phyloP scores from a whole-genome alignment of 1,140 invertebrate species.

The Popillia japonica region DNA sequence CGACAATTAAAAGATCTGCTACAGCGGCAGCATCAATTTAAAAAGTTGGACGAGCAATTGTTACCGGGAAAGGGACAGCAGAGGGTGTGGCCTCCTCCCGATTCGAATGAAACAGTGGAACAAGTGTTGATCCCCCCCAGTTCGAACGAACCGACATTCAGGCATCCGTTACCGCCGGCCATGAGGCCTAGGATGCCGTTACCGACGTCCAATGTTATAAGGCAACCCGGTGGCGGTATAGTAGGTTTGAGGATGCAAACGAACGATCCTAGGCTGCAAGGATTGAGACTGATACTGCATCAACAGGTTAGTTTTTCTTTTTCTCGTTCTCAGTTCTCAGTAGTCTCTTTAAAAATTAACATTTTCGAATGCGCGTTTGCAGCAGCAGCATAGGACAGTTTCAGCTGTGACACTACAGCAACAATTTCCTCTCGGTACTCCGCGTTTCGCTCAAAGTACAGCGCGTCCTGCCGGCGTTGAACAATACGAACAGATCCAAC shows the following conservation, averaged over 20 bases:
- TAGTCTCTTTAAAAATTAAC: not conserved
- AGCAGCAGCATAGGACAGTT: slow-evolving; percentile 34
- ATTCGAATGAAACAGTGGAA: slow-evolving; percentile 46
- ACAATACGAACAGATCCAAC: slow-evolving; percentile 53
- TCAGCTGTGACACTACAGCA: slow-evolving; percentile 40
- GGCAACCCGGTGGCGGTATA: slow-evolving; percentile 45
- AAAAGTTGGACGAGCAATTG: slow-evolving; percentile 55
- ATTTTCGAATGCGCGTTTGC: not conserved
- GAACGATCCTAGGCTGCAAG: slow-evolving; percentile 58
- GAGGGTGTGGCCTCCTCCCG: slow-evolving; percentile 55
- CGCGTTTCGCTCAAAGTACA: not conserved
- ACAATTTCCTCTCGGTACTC: slow-evolving; percentile 15
- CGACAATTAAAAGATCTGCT: slow-evolving; percentile 83
- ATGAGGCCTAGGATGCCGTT: slow-evolving; percentile 61
- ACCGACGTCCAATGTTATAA: slow-evolving; percentile 46
- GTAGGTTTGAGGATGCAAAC: slow-evolving; percentile 51
- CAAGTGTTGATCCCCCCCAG: slow-evolving; percentile 42
- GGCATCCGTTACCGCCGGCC: slow-evolving; percentile 67
- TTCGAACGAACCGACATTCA: slow-evolving; percentile 62
- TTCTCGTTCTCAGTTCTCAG: no score
- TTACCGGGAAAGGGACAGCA: slow-evolving; percentile 54
- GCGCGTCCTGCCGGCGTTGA: slow-evolving; percentile 49
- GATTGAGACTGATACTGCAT: slow-evolving; percentile 63
- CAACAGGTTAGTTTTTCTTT: slow-evolving; percentile 47
- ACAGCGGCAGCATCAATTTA: slow-evolving; percentile 66